Percentiles rank a stretch among this genome's conserved stretches.
These are phyloP conservation scores for Sarcoramphus papa DNA, from an alignment of 2,797 vertebrate species.

Conservation along the genomic window DNA sequence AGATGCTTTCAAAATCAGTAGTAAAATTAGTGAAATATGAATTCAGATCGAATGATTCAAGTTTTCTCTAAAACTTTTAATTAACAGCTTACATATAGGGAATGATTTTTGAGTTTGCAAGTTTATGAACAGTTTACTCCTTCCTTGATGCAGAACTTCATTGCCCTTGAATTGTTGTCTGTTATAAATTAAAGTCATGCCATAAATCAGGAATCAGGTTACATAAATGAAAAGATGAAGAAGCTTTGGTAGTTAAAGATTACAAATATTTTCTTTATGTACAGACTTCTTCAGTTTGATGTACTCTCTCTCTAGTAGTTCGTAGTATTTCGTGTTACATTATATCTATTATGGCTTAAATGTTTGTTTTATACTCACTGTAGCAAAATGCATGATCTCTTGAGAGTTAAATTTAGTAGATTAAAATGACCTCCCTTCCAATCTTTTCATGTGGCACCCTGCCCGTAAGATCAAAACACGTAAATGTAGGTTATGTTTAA, in stretches of 20 bases:
- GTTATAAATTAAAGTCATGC: neutral
- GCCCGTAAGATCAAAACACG: constrained; percentile 62
- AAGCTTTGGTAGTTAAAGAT: neutral
- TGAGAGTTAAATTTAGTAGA: constrained; percentile 61
- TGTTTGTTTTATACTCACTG: constrained; percentile 40
- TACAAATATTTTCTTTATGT: neutral
- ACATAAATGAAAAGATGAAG: neutral
- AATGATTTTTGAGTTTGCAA: neutral
- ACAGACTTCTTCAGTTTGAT: neutral
- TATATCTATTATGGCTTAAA: constrained; percentile 46
- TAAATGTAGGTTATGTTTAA: constrained; percentile 70
- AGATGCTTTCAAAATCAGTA: constrained; percentile 2
- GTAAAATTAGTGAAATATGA: neutral
- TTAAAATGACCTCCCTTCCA: constrained; percentile 66
- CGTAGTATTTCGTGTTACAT: neutral
- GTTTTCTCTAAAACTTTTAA: constrained; percentile 1
- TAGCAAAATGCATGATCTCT: constrained; percentile 48
- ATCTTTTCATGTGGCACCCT: constrained; percentile 60
- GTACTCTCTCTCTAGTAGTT: neutral
- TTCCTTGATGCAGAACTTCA: neutral
- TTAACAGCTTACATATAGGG: neutral
- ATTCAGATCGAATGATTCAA: neutral
- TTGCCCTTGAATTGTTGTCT: neutral
- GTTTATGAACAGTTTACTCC: neutral
- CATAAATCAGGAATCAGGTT: neutral